Evolutionary conservation across 2,888 invertebrate genomes (phyloP).

Genomic region (Papilio gigon): DNA sequence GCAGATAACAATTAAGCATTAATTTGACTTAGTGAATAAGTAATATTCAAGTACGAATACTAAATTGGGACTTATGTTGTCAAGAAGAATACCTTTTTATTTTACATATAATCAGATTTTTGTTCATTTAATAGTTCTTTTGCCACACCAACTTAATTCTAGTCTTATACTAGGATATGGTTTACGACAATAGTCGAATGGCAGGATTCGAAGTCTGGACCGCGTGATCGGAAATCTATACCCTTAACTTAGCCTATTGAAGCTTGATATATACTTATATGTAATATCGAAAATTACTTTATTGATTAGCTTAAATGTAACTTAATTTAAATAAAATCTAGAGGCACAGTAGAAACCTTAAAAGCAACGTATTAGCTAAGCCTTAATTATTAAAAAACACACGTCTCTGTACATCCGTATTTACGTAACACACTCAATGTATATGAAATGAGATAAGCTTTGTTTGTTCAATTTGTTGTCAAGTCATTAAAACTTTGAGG

Average conservation of each 20-base stretch:
- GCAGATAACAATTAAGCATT: constrained; percentile 32
- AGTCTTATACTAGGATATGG: no score
- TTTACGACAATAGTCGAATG: no score
- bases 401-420: background rate
- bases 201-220: no score
- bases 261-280: background rate
- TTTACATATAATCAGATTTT: no score
- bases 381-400: background rate
- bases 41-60: no score
- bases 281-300: no score
- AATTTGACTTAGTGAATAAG: constrained; percentile 5
- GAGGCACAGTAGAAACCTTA: background rate
- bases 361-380: background rate
- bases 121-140: no score
- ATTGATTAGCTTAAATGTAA: no score
- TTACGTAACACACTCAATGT: constrained; percentile 7
- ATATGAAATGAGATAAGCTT: background rate
- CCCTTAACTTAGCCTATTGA: no score
- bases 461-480: constrained; percentile 10
- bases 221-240: no score
- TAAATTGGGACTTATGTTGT: background rate
- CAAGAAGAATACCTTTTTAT: background rate
- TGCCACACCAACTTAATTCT: no score
- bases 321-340: no score
- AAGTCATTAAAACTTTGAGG: background rate